Conservation (phyloP, 2,888 invertebrate genomes). For the Agriotes lineatus region DNA sequence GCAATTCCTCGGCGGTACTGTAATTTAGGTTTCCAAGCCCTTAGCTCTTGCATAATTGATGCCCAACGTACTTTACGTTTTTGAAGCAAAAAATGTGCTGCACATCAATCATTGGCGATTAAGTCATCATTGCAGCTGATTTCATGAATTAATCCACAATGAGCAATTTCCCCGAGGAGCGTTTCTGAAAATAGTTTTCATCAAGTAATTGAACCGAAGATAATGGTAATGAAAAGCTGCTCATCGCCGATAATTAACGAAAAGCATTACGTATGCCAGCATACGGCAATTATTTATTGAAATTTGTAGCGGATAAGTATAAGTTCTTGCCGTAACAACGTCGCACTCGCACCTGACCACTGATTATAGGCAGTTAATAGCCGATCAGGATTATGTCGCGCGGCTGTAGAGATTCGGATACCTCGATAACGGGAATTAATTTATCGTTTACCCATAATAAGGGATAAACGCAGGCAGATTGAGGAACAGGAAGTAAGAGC, state of each 20-base stretch:
- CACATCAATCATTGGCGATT: background rate
- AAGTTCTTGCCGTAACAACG: conserved; percentile 30
- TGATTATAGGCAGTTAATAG: conserved; percentile 42
- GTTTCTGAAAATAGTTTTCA: background rate
- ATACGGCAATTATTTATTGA: conserved; percentile 37
- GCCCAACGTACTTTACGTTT: no score
- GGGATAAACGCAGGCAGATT: conserved; percentile 18
- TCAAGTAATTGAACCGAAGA: background rate
- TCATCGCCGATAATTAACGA: conserved; percentile 13
- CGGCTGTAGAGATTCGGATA: conserved; percentile 29
- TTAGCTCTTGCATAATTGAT: conserved; percentile 2
- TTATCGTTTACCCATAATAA: conserved; percentile 17
- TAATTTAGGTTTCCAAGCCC: background rate
- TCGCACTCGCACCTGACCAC: conserved; percentile 41
- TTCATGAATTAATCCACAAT: no score
- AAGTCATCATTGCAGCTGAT: background rate
- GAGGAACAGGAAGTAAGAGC: conserved; percentile 36
- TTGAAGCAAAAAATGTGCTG: no score
- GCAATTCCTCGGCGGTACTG: background rate
- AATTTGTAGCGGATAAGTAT: conserved; percentile 28
- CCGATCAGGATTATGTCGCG: conserved; percentile 36
- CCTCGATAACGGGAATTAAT: conserved; percentile 24
- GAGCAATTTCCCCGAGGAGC: no score
- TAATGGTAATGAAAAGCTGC: conserved; percentile 20
- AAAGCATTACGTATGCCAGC: conserved; percentile 26